Conservation (phyloP, 2,113 vertebrate genomes). For the Anser brachyrhynchus region DNA sequence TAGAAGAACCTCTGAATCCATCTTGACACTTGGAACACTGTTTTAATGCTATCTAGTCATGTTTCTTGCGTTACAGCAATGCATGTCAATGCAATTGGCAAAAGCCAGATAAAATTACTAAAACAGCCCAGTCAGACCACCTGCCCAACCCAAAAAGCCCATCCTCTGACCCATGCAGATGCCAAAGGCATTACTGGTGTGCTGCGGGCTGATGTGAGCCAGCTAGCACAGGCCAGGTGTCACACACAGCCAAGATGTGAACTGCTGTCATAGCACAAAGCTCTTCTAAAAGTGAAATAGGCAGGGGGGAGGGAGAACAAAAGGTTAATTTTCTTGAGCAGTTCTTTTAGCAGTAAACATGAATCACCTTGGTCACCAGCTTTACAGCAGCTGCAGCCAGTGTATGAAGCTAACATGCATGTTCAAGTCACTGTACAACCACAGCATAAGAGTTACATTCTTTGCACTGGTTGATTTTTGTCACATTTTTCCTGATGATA, state of each 20-base stretch:
- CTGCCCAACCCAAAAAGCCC: not conserved
- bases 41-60: not conserved
- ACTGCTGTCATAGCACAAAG: not conserved
- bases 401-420: not conserved
- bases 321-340: not conserved
- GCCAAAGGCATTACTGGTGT: rapidly evolving
- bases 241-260: not conserved
- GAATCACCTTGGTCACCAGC: not conserved
- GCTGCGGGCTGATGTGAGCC: not conserved
- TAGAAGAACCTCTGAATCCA: not conserved
- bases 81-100: not conserved
- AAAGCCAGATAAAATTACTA: not conserved
- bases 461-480: not conserved
- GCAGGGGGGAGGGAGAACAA: not conserved
- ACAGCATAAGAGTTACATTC: not conserved
- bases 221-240: not conserved
- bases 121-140: not conserved
- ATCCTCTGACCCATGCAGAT: not conserved
- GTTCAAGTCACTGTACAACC: rapidly evolving
- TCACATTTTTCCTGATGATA: not conserved
- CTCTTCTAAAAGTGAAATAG: not conserved
- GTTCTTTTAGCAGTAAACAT: not conserved
- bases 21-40: not conserved
- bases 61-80: not conserved
- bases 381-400: not conserved